These are phyloP conservation scores for Parotia lawesii DNA, from an alignment of 2,113 vertebrate genomes.

Conservation along the genomic window DNA sequence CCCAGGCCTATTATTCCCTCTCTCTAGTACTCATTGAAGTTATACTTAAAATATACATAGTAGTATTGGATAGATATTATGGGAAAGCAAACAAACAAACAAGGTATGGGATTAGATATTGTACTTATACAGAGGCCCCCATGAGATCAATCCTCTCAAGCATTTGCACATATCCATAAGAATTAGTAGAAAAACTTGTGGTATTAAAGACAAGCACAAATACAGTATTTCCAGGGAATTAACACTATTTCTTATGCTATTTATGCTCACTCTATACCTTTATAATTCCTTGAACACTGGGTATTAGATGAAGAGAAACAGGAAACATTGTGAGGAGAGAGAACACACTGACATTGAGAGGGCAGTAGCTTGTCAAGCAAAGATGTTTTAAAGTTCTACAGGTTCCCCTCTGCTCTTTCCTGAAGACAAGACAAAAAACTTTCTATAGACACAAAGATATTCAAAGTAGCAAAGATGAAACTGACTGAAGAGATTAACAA, in stretches of 20 bases:
- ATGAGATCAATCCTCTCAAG: neutral
- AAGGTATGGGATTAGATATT: neutral
- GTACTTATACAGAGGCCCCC: accelerated
- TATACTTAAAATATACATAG: neutral
- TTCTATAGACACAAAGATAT: neutral
- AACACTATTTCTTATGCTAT: neutral
- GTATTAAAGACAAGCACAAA: neutral
- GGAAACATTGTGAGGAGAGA: neutral
- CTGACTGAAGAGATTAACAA: neutral
- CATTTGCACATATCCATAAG: neutral
- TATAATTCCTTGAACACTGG: neutral
- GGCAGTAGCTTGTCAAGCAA: neutral
- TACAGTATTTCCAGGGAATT: neutral
- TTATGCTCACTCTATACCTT: neutral
- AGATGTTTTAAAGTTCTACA: neutral
- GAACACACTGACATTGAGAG: neutral
- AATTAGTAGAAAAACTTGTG: neutral
- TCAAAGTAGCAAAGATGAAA: neutral
- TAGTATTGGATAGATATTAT: neutral
- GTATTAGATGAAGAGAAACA: neutral
- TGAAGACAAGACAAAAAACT: neutral
- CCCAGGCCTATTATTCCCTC: neutral
- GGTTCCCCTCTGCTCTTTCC: neutral
- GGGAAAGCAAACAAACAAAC: neutral
- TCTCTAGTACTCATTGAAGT: neutral